These are phyloP conservation scores for Cryptoleucopteryx plumbea DNA, from an alignment of 2,113 vertebrate genomes.

Conservation along the genomic window DNA sequence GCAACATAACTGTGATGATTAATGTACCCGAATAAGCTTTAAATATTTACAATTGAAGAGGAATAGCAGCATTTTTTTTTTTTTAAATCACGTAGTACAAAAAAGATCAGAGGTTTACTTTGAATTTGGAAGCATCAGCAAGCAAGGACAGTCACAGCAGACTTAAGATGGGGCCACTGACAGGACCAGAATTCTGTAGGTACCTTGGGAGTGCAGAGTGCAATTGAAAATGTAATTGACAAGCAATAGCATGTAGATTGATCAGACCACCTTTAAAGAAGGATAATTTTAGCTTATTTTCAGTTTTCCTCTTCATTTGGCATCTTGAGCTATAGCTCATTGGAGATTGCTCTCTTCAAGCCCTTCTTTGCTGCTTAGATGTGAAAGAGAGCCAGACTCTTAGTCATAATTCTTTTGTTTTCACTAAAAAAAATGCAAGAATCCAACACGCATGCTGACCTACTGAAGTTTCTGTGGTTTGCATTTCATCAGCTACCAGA, in stretches of 20 bases:
- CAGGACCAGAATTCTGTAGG: background rate
- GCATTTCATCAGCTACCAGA: background rate
- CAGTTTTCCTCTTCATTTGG: background rate
- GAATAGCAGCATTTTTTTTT: background rate
- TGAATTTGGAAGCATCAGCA: background rate
- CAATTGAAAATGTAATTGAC: background rate
- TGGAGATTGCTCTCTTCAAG: background rate
- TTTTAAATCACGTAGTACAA: background rate
- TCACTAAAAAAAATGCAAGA: background rate
- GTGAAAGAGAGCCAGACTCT: background rate
- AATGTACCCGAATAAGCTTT: background rate
- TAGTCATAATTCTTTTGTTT: background rate
- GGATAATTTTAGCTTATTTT: background rate
- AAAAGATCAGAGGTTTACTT: background rate
- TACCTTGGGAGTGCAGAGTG: background rate
- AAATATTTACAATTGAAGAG: background rate
- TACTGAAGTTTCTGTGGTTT: background rate
- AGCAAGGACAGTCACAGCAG: background rate
- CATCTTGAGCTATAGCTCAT: background rate
- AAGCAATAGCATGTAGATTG: background rate
- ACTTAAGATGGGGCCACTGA: background rate
- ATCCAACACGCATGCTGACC: background rate
- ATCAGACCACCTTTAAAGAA: background rate
- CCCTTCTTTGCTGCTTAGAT: background rate
- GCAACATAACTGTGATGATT: background rate